Conservation (phyloP, 2,113 vertebrate species). For the Rhabdomys dilectus region DNA sequence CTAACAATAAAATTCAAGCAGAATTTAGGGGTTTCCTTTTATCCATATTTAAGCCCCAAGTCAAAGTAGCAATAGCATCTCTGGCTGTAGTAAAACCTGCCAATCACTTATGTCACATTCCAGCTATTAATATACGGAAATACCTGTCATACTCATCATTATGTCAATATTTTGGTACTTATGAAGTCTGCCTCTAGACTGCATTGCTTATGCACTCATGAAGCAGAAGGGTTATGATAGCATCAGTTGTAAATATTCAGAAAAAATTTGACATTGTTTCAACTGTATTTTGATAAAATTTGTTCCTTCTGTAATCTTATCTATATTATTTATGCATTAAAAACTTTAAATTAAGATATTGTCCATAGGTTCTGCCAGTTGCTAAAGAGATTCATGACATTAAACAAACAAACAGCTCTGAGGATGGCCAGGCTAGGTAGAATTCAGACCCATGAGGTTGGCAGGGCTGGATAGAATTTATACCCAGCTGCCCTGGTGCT, state of each 20-base stretch:
- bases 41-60: neutral
- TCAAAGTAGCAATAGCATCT: neutral
- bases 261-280: neutral
- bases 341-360: neutral
- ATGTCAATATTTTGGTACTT: neutral
- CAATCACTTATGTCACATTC: neutral
- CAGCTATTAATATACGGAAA: neutral
- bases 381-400: neutral
- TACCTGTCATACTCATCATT: neutral
- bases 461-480: neutral
- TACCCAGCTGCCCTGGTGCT: neutral
- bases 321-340: neutral
- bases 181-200: neutral
- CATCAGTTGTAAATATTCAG: neutral
- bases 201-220: neutral
- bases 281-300: conserved; percentile 6
- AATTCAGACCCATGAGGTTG: neutral
- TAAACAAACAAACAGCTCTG: neutral
- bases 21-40: neutral
- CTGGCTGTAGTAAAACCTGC: neutral
- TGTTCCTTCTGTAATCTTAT: neutral
- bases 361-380: neutral
- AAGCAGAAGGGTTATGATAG: neutral
- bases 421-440: neutral
- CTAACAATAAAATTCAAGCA: neutral